Conservation (phyloP, 2,888 invertebrate species). For the Nomada flava region DNA sequence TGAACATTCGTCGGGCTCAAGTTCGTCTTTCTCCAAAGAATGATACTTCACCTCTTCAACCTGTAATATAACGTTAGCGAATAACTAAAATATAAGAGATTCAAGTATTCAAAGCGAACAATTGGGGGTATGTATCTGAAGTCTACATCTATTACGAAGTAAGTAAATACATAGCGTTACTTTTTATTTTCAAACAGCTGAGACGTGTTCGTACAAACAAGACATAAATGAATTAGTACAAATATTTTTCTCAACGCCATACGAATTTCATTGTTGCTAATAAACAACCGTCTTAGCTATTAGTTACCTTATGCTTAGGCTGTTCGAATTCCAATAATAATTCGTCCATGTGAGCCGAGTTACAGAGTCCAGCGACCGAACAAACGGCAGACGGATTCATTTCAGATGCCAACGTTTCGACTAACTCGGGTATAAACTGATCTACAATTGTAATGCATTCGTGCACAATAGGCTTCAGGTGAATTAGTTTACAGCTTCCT, state of each 20-base stretch:
- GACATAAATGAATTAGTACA: not conserved
- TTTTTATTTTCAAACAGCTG: too few species aligned
- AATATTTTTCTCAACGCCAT: not conserved
- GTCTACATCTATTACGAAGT: not conserved
- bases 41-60: constrained; percentile 11
- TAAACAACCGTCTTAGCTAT: not conserved
- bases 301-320: constrained; percentile 60
- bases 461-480: constrained; percentile 89
- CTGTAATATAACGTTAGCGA: constrained; percentile 20
- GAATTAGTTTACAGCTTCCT: constrained; percentile 93
- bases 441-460: constrained; percentile 93
- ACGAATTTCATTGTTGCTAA: not conserved
- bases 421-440: constrained; percentile 93
- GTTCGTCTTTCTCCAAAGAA: constrained; percentile 77
- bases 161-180: not conserved
- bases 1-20: constrained; percentile 79
- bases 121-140: not conserved
- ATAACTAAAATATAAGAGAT: not conserved
- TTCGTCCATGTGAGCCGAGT: constrained; percentile 89
- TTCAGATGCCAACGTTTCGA: constrained; percentile 94
- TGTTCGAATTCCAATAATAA: constrained; percentile 86
- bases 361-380: constrained; percentile 94
- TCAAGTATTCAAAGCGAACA: not conserved
- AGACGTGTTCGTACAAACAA: not conserved
- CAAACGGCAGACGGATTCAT: constrained; percentile 97